Conservation (phyloP, 92 coral and sea anemone genomes). For the Zoanthus gigantus region DNA sequence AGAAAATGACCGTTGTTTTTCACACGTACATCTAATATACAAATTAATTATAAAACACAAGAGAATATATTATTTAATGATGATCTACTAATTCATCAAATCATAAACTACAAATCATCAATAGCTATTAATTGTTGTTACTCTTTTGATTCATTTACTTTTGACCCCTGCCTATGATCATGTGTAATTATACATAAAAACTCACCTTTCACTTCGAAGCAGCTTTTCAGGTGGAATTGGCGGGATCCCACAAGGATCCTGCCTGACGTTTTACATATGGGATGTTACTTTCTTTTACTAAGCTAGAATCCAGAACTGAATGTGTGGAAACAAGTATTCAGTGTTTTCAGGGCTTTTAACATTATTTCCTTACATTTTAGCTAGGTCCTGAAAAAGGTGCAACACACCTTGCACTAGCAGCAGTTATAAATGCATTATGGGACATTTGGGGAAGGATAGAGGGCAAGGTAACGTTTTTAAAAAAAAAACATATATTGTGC, state of each 20-base stretch:
- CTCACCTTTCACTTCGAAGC: not conserved
- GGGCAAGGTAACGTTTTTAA: slow-evolving; percentile 69
- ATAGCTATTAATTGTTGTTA: no score
- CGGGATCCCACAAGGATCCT: not conserved
- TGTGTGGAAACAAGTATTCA: not conserved
- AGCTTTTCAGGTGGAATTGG: not conserved
- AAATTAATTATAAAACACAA: no score
- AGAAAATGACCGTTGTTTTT: no score
- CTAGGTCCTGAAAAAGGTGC: slow-evolving; percentile 99
- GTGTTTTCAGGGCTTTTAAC: not conserved
- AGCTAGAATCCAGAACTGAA: not conserved
- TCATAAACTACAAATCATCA: no score
- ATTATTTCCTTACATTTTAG: slow-evolving; percentile 41
- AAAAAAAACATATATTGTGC: not conserved
- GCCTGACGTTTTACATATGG: not conserved
- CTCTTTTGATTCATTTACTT: no score
- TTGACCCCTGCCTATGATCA: not conserved
- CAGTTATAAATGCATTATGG: slow-evolving; percentile 94
- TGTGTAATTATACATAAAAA: not conserved
- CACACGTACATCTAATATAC: no score
- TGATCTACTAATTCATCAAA: no score
- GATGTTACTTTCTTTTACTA: not conserved
- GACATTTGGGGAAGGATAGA: slow-evolving; percentile 98
- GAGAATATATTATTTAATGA: no score
- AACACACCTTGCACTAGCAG: slow-evolving; percentile 92